A percentile compares a stretch with the other conserved stretches of the same genome.
Conservation (phyloP, 2,888 invertebrate species). For the Celastrina argiolus region DNA sequence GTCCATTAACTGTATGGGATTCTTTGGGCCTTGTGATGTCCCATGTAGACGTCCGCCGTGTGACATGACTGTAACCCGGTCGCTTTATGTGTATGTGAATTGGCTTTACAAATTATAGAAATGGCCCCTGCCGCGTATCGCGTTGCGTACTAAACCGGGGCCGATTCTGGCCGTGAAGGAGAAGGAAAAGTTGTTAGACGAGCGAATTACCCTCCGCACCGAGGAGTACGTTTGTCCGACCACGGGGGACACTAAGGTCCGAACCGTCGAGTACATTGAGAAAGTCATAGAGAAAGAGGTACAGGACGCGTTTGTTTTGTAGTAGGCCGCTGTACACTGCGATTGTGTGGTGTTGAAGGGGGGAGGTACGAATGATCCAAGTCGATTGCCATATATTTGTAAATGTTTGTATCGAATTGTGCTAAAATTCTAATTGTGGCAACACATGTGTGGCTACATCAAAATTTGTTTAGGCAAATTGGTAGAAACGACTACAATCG, state of each 20-base stretch:
- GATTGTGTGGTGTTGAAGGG: constrained; percentile 59
- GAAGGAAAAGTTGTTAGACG: constrained; percentile 92
- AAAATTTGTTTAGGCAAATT: not conserved
- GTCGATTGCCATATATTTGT: not conserved
- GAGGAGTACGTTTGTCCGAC: constrained; percentile 92
- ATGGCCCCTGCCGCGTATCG: constrained; percentile 88
- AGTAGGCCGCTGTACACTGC: constrained; percentile 67
- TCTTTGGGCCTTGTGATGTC: constrained; percentile 15
- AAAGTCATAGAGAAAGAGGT: constrained; percentile 98
- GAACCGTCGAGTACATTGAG: constrained; percentile 96
- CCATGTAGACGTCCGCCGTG: not conserved
- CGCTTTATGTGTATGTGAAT: constrained; percentile 63
- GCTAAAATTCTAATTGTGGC: not conserved
- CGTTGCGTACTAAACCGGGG: constrained; percentile 91
- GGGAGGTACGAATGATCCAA: not conserved
- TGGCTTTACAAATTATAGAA: constrained; percentile 77
- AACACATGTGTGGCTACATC: not conserved
- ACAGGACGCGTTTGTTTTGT: constrained; percentile 69
- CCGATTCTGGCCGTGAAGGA: constrained; percentile 90
- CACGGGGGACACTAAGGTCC: constrained; percentile 90
- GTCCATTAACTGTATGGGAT: constrained; percentile 19
- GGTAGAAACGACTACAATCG: not conserved
- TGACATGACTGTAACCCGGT: constrained; percentile 33
- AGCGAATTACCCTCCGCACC: constrained; percentile 91
- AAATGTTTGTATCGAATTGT: not conserved